Conservation (phyloP, 2,888 invertebrate species). For the Bombylius major region DNA sequence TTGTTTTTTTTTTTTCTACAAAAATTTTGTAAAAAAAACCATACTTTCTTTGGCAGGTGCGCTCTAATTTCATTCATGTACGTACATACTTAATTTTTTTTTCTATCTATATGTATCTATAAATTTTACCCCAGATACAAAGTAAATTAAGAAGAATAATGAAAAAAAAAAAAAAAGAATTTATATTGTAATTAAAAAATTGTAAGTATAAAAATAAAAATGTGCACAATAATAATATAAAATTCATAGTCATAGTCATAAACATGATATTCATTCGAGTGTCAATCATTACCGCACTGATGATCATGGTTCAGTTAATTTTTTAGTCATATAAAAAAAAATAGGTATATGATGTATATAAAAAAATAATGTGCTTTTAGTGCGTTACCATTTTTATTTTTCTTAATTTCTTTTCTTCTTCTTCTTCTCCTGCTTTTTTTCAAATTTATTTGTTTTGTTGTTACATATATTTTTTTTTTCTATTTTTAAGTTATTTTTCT, state of each 20-base stretch:
- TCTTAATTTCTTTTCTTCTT: neutral
- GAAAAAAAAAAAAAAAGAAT: too few species aligned
- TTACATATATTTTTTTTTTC: neutral
- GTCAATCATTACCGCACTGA: conserved; percentile 3
- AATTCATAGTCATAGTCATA: neutral
- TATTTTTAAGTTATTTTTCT: neutral
- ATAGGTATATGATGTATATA: neutral
- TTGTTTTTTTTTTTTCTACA: too few species aligned
- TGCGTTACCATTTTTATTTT: conserved; percentile 5
- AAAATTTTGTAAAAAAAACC: too few species aligned
- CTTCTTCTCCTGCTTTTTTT: neutral
- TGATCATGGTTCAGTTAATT: conserved; percentile 5
- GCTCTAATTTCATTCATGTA: neutral
- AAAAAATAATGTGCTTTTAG: neutral
- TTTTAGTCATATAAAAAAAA: neutral
- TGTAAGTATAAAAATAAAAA: neutral
- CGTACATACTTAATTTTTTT: too few species aligned
- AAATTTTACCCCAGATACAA: too few species aligned
- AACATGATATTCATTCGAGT: conserved; percentile 4
- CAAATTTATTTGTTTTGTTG: neutral
- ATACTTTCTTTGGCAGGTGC: neutral
- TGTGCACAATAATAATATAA: neutral
- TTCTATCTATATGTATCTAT: too few species aligned
- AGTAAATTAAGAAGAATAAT: neutral
- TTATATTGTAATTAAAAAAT: neutral